Base-by-base conservation (phyloP, 2,113 vertebrate species). In the Leptobrachium leishanense region DNA sequence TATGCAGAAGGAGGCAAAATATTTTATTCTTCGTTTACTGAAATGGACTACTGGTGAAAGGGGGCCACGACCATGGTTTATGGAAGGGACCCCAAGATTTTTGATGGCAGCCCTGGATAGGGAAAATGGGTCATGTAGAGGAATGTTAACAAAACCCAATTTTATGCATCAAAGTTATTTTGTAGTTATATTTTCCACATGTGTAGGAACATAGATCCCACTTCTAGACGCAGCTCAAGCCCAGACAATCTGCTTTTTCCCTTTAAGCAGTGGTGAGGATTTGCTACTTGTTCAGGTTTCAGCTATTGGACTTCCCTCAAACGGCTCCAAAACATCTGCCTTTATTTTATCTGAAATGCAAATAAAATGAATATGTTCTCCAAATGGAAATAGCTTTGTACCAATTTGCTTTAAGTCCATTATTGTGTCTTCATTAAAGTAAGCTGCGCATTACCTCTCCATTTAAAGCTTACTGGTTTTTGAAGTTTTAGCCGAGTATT, bases 401-500 rank as follows among this genome's bases (percentile, higher is more conserved):
- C 62, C 5, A 64, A 64, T 64, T 64, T 64, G 20, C 31, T 39
- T 20, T 2, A 2, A 64, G 10, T 12, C 39, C 62, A 31, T 64
- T 64, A 13, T 64, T 64, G 15, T 7, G 62, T 64, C 20, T 64
- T 64, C 62, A 64, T 7, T 12, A 64, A 64, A 64, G 31, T 13
- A 6, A 31, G 62, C 62, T 64, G 13, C 20, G 9, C 2, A 39
- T 59, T 59, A 12, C 3, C 13, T 59, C 2, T 59, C 55, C 62
- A 64, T 64, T 64, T 20, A 64, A 64, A 64, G 62, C n/a, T 64
- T 64, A 64, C 62, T 31, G 62, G 20, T 20, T 64, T 64, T 64
- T 64, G 62, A 64, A 64, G 62, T 64, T 39, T 31, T 64, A 31
- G 20, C 39, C 39, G 9, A 31, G 5, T 64, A 64, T 64, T 12